Evolutionary conservation across 2,113 vertebrate genomes (phyloP).

Genomic region (Micromys minutus): DNA sequence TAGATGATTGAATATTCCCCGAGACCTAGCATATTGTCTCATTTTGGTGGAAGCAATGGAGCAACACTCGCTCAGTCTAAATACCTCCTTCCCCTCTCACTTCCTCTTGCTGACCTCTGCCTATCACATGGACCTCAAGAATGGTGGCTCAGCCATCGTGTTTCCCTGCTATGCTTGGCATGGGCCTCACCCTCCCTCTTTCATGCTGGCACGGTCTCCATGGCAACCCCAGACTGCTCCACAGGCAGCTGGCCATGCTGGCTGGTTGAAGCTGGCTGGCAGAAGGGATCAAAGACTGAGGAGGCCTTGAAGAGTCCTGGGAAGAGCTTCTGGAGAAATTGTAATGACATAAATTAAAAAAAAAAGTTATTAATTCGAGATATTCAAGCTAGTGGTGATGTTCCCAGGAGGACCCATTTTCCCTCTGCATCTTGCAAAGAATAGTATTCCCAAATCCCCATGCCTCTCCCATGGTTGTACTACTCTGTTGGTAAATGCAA

Average conservation of each 20-base stretch:
- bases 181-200: background rate
- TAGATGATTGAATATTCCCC: background rate
- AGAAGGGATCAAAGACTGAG: constrained; percentile 45
- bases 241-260: constrained; percentile 52
- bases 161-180: background rate
- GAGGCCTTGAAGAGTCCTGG: constrained; percentile 65
- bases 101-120: too few relatives aligned
- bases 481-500: background rate
- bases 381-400: background rate
- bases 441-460: fast-evolving
- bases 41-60: background rate
- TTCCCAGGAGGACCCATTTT: background rate
- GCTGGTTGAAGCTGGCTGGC: constrained; percentile 66
- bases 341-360: constrained; percentile 56
- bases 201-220: constrained; percentile 59
- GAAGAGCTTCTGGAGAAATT: constrained; percentile 50
- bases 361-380: constrained; percentile 64
- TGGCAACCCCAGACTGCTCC: constrained; percentile 66
- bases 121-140: background rate
- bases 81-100: background rate
- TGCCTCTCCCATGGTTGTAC: background rate
- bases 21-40: background rate
- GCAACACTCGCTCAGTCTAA: background rate
- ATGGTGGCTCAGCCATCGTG: background rate
- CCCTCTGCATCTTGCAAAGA: background rate